Base-by-base conservation (phyloP, 2,888 invertebrate genomes). In the Campoplex nolae region DNA sequence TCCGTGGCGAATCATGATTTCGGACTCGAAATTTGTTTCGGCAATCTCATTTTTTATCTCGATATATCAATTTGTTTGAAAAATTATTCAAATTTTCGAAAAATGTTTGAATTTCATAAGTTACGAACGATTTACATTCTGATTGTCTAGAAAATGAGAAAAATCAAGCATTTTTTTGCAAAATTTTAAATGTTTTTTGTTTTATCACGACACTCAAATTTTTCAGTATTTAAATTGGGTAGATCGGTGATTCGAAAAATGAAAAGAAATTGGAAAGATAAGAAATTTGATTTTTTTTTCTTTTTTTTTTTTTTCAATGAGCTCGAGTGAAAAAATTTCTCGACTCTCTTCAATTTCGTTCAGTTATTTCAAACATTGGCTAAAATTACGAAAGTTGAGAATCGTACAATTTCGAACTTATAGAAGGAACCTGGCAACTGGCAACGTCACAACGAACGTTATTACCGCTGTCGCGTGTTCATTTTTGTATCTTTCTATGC, bases 401-500 rank as follows among this genome's bases (percentile, higher is more conserved):
- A 62, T 62, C 32, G 7, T 16, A 4, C 13, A 4, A 6, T 32
- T 32, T 62, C 62, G 62, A 62, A 62, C 62, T 62, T 1, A 62
- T 32, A 32, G 32, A 32, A 62, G 11, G 32, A 11, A 6, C 38
- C 38, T 6, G 11, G 13, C 23, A 75, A 9, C 28, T 28, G 23
- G 70, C 23, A 75, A 9, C 42, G 23, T 54, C 38, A 28, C 58
- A 16, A 28, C 58, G 28, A 38, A 58, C 42, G 58, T 75, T 58
- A 28, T 58, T 75, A 58, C 16, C 42, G 38, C 38, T 6, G 38
- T 38, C 38, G 38, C 45, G 54, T 67, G 67, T 81, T 73, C 32
- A 81, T 74, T 81, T 81, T 81, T 81, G 56, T 51, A 38, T 58
- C 56, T 48, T 28, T 54, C 48, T 80, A 73, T 42, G 16, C 28